A percentile compares a stretch with the other conserved stretches of the same genome.
Conservation (phyloP, 2,113 vertebrate species). For the Apodemus speciosus region DNA sequence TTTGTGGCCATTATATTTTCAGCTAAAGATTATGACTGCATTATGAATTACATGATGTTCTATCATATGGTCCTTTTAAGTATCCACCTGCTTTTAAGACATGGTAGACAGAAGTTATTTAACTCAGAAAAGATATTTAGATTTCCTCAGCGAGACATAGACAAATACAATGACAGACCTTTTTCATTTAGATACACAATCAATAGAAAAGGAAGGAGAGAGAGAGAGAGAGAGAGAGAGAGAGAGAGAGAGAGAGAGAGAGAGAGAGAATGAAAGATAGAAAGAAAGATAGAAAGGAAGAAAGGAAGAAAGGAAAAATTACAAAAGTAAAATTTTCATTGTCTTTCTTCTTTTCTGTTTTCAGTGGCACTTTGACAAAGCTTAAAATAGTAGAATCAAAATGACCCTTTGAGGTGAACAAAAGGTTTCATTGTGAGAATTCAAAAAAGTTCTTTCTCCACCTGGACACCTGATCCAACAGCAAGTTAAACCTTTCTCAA, state of each 20-base stretch:
- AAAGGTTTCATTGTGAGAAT: slow-evolving; percentile 36
- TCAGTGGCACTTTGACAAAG: slow-evolving; percentile 2
- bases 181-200: neutral
- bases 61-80: neutral
- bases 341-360: neutral
- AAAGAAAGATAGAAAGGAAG: accelerated
- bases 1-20: neutral
- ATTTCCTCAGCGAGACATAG: neutral
- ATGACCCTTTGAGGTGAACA: slow-evolving; percentile 4
- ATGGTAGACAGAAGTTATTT: neutral
- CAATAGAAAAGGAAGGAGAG: neutral
- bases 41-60: neutral
- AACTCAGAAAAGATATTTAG: neutral
- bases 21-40: neutral
- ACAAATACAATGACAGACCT: neutral
- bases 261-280: no score
- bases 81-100: neutral
- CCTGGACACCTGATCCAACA: slow-evolving; percentile 9
- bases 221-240: neutral
- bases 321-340: neutral
- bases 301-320: accelerated
- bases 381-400: neutral
- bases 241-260: accelerated
- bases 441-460: slow-evolving; percentile 55
- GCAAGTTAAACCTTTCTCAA: slow-evolving; percentile 67